Base-by-base conservation (phyloP, 2,113 vertebrate genomes). In the Macrotus californicus region DNA sequence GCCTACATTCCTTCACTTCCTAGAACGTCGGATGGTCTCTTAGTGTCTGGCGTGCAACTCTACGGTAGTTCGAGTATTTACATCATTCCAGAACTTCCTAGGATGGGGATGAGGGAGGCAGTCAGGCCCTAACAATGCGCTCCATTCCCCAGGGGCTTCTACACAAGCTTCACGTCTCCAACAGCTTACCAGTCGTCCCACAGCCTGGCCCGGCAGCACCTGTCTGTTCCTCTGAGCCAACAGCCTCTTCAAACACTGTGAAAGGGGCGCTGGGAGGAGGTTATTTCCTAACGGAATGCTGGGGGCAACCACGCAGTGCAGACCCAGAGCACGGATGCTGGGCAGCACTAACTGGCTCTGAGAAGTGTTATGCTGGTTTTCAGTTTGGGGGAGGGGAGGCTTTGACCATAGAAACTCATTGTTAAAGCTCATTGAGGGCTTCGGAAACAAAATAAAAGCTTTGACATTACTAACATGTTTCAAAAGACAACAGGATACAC, bases 401-500 rank as follows among this genome's bases (percentile, higher is more conserved):
- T 83, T 7, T 89, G 59, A 89, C 76, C 36, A 85, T 34, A 84
- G 92, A 94, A 15, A 5, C 34, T 70, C 89, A 95, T 92, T 89
- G 95, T 75, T 96, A 87, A 92, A 52, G 24, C 56, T 67, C 66
- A 93, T 22, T 0, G 2, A 83, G 77, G 24, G 92, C 56, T 79
- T 96, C n/a, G 54, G 95, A 19, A 73, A 91, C 22, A 85, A 84
- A 88, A 92, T 72, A 92, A 94, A 92, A 87, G 75, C 1, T 43
- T 46, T 92, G 90, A 97, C 18, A 3, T 82, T 89, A 87, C 66
- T 94, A 75, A 82, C 36, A 81, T 1, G 59, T 10, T 59, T 87
- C 50, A 59, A 94, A 93, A 96, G 70, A 89, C 97, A 97, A 96
- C 48, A 79, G 94, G 94, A 89, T 82, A 80, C 52, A 36, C 19